Evolutionary conservation across 2,888 invertebrate genomes (phyloP).

Genomic region (Nyleta sp.): DNA sequence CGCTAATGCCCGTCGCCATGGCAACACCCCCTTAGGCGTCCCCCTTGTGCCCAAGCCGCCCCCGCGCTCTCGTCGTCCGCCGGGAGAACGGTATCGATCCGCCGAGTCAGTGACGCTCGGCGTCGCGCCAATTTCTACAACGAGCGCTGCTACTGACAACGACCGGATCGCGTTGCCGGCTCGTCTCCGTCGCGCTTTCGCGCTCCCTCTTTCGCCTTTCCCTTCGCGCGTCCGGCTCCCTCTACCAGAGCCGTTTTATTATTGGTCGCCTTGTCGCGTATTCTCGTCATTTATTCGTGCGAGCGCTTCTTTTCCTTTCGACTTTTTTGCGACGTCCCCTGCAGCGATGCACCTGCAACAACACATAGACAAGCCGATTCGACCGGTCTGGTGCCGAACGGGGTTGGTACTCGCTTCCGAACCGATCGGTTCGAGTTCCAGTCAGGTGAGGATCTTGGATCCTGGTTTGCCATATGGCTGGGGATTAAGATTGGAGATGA

Average conservation of each 20-base stretch:
- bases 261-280: constrained; percentile 66
- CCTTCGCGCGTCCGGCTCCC: constrained; percentile 46
- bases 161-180: constrained; percentile 67
- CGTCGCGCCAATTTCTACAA: constrained; percentile 72
- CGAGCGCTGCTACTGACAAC: constrained; percentile 75
- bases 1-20: constrained; percentile 76
- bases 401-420: no score
- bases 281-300: constrained; percentile 61
- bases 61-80: constrained; percentile 69
- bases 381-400: background rate
- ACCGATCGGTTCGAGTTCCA: background rate
- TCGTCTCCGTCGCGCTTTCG: constrained; percentile 31
- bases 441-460: no score
- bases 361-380: constrained; percentile 2
- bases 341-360: constrained; percentile 57
- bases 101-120: constrained; percentile 73
- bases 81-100: constrained; percentile 75
- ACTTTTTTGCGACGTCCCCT: constrained; percentile 48
- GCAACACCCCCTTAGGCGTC: constrained; percentile 79
- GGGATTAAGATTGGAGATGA: no score
- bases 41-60: constrained; percentile 74
- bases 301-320: constrained; percentile 55
- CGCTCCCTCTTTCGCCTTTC: constrained; percentile 38
- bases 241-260: constrained; percentile 66
- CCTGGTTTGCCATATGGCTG: no score